Conservation (phyloP, 2,888 invertebrate species). For the Acheta domesticus region DNA sequence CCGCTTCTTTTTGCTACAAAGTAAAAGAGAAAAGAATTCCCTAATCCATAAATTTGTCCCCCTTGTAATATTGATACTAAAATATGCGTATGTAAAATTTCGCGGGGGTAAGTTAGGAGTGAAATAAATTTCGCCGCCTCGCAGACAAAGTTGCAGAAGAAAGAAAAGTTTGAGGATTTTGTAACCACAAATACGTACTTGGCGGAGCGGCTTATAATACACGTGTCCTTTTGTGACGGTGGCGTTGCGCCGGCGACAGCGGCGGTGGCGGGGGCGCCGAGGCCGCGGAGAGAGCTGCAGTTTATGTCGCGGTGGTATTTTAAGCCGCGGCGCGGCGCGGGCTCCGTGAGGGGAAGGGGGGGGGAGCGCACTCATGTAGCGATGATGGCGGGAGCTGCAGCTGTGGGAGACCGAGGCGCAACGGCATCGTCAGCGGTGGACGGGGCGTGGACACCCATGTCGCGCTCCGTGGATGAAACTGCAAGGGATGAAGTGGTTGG, state of each 20-base stretch:
- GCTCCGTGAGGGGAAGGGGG: too few species aligned
- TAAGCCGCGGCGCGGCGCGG: neutral
- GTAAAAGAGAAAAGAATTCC: neutral
- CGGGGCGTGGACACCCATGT: too few species aligned
- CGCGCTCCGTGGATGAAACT: too few species aligned
- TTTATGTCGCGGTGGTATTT: conserved; percentile 10
- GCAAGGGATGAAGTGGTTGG: too few species aligned
- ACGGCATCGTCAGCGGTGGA: too few species aligned
- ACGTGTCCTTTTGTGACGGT: neutral
- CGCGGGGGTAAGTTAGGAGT: conserved; percentile 1
- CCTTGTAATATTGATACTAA: conserved; percentile 18
- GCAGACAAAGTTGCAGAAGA: conserved; percentile 1
- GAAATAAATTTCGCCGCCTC: conserved; percentile 1
- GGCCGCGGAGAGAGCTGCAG: neutral
- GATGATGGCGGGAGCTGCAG: too few species aligned
- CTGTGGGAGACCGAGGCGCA: too few species aligned
- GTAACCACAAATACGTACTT: conserved; percentile 6
- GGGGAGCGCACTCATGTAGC: too few species aligned
- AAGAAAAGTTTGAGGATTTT: neutral
- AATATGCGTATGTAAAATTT: conserved; percentile 18
- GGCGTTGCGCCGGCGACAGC: neutral
- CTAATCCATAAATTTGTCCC: conserved; percentile 9
- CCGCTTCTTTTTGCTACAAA: neutral
- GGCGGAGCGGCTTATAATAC: neutral
- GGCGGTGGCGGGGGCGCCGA: neutral